Percentiles rank a stretch among this genome's conserved stretches.
These are phyloP conservation scores for Sphecodes monilicornis DNA, from an alignment of 2,888 invertebrate species.

Conservation along the genomic window DNA sequence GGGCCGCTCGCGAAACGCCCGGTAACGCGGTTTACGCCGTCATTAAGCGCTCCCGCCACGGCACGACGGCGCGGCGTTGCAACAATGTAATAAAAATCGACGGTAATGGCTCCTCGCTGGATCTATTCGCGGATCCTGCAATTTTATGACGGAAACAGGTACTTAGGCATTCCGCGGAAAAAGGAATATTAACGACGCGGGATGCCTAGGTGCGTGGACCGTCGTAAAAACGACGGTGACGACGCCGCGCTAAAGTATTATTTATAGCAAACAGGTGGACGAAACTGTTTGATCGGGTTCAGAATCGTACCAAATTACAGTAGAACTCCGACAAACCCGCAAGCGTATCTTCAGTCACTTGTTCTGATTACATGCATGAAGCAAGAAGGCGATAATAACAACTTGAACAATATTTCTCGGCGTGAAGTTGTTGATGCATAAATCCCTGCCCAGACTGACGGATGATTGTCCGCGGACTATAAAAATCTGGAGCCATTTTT, in stretches of 20 bases:
- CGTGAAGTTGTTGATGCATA: too few relatives aligned
- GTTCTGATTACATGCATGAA: too few relatives aligned
- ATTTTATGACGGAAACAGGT: conserved; percentile 6
- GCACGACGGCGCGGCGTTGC: background rate
- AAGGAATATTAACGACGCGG: background rate
- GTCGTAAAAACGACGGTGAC: conserved; percentile 4
- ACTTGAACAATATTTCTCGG: too few relatives aligned
- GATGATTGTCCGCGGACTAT: too few relatives aligned
- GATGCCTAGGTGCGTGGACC: background rate
- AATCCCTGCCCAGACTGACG: too few relatives aligned
- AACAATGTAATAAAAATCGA: conserved; percentile 11
- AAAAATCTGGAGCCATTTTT: too few relatives aligned
- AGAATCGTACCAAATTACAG: too few relatives aligned
- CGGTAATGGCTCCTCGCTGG: background rate
- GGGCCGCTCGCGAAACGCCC: background rate
- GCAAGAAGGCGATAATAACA: too few relatives aligned
- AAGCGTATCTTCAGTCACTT: too few relatives aligned
- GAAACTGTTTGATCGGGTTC: background rate
- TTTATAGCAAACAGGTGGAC: conserved; percentile 2
- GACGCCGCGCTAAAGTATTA: background rate
- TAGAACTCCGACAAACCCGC: too few relatives aligned
- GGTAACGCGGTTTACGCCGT: background rate
- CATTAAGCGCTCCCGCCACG: background rate
- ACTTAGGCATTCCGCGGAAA: background rate
- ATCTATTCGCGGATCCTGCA: background rate